Base-by-base conservation (phyloP, 1,140 invertebrate genomes). In the Radopholus similis region DNA sequence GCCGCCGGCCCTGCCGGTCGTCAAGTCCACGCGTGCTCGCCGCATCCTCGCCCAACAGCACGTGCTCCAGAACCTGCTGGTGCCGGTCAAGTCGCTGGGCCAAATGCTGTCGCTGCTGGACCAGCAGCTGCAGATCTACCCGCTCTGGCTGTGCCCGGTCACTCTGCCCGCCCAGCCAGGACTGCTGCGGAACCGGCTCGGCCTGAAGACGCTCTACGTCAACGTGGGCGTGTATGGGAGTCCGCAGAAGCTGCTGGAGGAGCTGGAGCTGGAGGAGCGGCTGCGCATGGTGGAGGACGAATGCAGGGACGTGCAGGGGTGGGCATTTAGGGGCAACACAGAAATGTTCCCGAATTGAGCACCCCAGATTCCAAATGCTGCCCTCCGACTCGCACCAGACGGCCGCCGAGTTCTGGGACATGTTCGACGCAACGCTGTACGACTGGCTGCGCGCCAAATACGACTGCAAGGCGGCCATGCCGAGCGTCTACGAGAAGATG, bases 81-180 rank as follows among this genome's bases (percentile, higher is more conserved):
- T 92, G 2, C 90, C 90, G 0, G 83, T 90, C 21, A 83, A 85
- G 15, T 82, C 82, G 2, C 76, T 91, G 8, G 85, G 87, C 71
- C 83, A 88, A 2, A 85, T 88, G 18, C 83, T 92, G 1, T 65
- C 86, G 18, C 80, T 87, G 28, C 89, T 91, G 77, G 86, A 91
- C 77, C 81, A 88, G 13, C 86, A 89, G 75, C 85, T 90, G 32
- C 67, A 90, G 88, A 87, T 91, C 28, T 92, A 91, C 81, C 90
- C 90, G 0, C 83, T 92, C 4, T 92, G 90, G 90, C 76, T 92
- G 38, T 92, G 90, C 82, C 90, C 90, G 0, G 90, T 91, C 78
- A 88, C 87, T 76, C 78, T 91, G 63, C 87, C 86, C 35, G 84
- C 86, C 37, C 83, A 87, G 37, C 89, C 89, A 1, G 90, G 90